Evolutionary conservation across 2,888 invertebrate genomes (phyloP).

Genomic region (Noctua pronuba): DNA sequence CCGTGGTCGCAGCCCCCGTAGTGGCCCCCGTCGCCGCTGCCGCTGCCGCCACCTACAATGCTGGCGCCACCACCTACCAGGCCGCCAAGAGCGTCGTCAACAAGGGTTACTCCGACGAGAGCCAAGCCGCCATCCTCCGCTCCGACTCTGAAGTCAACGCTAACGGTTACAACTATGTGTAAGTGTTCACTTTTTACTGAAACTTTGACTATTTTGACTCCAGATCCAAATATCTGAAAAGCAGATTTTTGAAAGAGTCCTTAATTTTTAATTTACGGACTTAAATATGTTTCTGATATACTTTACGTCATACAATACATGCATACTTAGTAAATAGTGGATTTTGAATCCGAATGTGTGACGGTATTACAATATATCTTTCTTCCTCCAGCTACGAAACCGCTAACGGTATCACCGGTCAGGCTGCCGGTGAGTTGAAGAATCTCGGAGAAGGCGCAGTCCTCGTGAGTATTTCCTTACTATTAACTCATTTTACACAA

Average conservation of each 20-base stretch:
- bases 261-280: not conserved
- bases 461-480: conserved; percentile 72
- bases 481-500: not conserved
- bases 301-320: not conserved
- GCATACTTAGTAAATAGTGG: not conserved
- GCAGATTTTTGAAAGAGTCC: not conserved
- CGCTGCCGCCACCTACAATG: conserved; percentile 22
- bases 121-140: conserved; percentile 67
- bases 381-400: conserved; percentile 87
- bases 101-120: conserved; percentile 59
- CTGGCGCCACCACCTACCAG: conserved; percentile 14
- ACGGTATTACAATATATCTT: not conserved
- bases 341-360: not conserved
- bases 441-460: conserved; percentile 78
- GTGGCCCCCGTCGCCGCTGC: not conserved
- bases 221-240: not conserved
- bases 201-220: not conserved
- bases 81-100: conserved; percentile 43
- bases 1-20: not conserved
- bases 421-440: conserved; percentile 87
- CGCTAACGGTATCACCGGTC: conserved; percentile 89
- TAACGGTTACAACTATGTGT: conserved; percentile 73
- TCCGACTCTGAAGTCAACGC: conserved; percentile 66
- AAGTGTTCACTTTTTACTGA: conserved; percentile 46
- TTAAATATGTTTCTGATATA: not conserved